Evolutionary conservation across 2,888 invertebrate species (phyloP).

Genomic region (Ophioninae sp.): DNA sequence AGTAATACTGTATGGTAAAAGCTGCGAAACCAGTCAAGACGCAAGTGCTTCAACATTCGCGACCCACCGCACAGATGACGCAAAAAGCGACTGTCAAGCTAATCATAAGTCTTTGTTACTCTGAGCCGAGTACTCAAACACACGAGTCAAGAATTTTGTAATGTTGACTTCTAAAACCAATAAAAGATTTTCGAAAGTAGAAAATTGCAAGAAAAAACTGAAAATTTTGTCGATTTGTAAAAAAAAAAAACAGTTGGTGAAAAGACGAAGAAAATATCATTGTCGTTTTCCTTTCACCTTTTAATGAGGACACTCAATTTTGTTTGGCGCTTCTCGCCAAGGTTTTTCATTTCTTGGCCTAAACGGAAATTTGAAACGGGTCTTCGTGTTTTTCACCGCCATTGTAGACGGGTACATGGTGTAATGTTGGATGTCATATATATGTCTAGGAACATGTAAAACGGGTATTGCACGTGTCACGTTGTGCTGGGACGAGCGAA

Average conservation of each 20-base stretch:
- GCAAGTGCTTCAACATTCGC: constrained; percentile 12
- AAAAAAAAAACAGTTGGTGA: neutral
- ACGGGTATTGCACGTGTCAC: constrained; percentile 49
- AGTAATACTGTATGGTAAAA: constrained; percentile 21
- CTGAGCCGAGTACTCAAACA: neutral
- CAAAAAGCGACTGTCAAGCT: neutral
- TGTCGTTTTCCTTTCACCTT: neutral
- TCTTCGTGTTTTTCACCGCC: neutral
- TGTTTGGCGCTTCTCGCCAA: neutral
- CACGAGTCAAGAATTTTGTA: too few relatives aligned
- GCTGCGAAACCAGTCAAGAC: constrained; percentile 10
- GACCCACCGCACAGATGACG: neutral
- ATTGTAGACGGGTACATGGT: neutral
- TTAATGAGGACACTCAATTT: neutral
- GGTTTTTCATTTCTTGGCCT: neutral
- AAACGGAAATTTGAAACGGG: neutral
- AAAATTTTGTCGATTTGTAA: neutral
- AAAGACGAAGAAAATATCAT: neutral
- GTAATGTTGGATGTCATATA: constrained; percentile 10
- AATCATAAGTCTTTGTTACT: neutral
- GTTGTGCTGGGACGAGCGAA: constrained; percentile 45
- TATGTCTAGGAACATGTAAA: constrained; percentile 12
- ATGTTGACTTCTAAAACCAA: too few relatives aligned
- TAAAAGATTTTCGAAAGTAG: neutral
- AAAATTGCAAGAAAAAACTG: neutral